Conservation (phyloP, 2,113 vertebrate species). For the Genyomyrus donnyi region DNA sequence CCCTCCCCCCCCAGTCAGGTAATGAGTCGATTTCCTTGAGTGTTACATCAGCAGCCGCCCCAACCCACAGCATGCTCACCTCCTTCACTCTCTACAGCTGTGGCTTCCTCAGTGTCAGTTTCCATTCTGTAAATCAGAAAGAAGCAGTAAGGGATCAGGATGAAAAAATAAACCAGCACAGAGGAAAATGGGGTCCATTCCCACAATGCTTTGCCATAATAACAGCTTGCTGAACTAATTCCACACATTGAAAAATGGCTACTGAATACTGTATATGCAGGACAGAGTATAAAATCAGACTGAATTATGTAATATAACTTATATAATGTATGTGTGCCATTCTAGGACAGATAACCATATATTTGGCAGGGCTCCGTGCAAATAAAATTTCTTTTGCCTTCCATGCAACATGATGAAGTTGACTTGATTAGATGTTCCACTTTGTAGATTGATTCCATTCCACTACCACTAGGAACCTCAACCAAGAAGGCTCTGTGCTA, state of each 20-base stretch:
- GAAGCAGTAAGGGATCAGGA: neutral
- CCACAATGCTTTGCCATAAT: neutral
- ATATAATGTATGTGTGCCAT: neutral
- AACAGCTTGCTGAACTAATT: neutral
- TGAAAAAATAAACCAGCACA: neutral
- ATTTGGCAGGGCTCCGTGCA: neutral
- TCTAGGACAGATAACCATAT: neutral
- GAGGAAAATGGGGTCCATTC: neutral
- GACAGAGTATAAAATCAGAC: neutral
- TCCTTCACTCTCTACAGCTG: conserved; percentile 34
- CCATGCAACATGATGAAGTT: neutral
- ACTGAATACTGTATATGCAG: neutral
- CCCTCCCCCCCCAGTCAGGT: neutral
- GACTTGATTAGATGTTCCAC: neutral
- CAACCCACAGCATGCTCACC: conserved; percentile 39
- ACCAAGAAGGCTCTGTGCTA: neutral
- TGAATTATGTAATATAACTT: neutral
- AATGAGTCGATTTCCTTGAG: neutral
- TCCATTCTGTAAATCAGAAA: conserved; percentile 42
- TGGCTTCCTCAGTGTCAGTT: conserved; percentile 25
- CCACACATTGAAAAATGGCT: neutral
- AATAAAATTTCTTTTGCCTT: neutral
- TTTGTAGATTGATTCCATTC: neutral
- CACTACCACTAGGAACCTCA: neutral
- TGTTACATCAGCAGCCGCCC: neutral